phyloP scores from a whole-genome alignment of 2,888 invertebrate species.

The Limenitis camilla region DNA sequence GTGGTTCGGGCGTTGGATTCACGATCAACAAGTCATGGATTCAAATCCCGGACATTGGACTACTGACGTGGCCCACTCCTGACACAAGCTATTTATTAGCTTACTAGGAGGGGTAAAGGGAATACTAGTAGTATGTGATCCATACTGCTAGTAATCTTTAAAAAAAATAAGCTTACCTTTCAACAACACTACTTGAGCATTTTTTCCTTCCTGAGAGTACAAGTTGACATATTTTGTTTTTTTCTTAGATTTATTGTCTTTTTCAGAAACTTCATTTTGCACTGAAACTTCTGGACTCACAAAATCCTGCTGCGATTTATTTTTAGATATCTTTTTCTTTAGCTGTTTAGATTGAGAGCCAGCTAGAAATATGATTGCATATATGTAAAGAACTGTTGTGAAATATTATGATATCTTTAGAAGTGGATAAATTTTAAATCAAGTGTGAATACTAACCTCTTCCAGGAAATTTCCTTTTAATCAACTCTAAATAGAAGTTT shows the following conservation, averaged over 20 bases:
- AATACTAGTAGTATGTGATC: no score
- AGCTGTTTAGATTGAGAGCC: conserved; percentile 42
- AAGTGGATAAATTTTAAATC: not conserved
- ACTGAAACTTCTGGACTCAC: conserved; percentile 31
- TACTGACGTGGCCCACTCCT: no score
- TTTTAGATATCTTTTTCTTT: conserved; percentile 65
- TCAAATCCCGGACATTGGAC: no score
- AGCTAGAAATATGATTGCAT: conserved; percentile 26
- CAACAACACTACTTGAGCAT: conserved; percentile 71
- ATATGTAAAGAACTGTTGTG: conserved; percentile 21
- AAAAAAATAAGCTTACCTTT: conserved; percentile 64
- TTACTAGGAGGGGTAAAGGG: no score
- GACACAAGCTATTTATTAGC: no score
- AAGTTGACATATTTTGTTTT: conserved; percentile 84
- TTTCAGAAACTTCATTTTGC: conserved; percentile 27
- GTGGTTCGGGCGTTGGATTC: no score
- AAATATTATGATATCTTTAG: not conserved
- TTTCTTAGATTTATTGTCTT: conserved; percentile 67
- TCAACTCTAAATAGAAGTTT: conserved; percentile 77
- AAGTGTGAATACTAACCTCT: conserved; percentile 35
- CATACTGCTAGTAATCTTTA: no score
- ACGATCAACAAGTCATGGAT: no score
- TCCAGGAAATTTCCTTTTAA: conserved; percentile 66
- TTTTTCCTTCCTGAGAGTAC: conserved; percentile 81
- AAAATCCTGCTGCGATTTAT: conserved; percentile 44